Conservation (phyloP, 2,797 vertebrate species). For the Tenualosa thibaudeaui region DNA sequence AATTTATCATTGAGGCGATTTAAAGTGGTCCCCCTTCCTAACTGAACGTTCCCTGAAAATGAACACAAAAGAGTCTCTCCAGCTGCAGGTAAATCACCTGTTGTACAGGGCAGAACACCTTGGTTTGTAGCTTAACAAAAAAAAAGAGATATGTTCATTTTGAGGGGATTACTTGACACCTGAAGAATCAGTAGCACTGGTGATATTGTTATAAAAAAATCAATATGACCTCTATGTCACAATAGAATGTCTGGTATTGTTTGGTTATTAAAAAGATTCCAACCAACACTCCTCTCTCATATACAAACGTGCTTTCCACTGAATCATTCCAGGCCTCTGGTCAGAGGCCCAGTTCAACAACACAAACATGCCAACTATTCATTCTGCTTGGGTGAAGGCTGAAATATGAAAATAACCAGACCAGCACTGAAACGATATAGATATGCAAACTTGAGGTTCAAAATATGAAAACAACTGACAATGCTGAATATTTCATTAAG, state of each 20-base stretch:
- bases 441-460: conserved; percentile 13
- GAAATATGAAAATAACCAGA: background rate
- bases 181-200: background rate
- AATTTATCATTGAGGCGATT: background rate
- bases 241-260: background rate
- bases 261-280: background rate
- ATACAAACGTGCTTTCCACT: background rate
- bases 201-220: background rate
- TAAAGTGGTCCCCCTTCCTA: background rate
- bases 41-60: background rate
- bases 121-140: background rate
- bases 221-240: background rate
- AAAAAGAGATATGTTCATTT: background rate
- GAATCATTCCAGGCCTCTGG: background rate
- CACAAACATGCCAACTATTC: background rate
- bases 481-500: conserved; percentile 6
- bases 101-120: background rate
- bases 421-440: background rate
- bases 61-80: background rate
- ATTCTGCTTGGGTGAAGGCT: background rate
- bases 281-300: background rate
- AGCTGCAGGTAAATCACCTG: background rate
- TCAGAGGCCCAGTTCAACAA: background rate
- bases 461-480: conserved; percentile 12
- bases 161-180: background rate